Evolutionary conservation across 2,888 invertebrate species (phyloP).

Genomic region (Aproaerema taeniolella): DNA sequence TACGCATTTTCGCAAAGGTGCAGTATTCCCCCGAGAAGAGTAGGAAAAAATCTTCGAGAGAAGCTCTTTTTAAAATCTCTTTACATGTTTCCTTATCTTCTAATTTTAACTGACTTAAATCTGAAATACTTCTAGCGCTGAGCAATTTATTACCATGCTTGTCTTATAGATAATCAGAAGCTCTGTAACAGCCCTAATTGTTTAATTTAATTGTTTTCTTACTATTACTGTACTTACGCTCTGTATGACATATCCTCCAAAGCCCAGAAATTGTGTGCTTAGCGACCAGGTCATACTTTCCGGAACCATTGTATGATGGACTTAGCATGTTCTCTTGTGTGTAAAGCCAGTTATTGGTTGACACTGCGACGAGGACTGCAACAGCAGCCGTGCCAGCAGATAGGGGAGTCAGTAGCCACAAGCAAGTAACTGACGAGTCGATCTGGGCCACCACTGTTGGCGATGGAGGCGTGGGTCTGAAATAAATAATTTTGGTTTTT

Average conservation of each 20-base stretch:
- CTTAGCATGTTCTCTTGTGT: constrained; percentile 92
- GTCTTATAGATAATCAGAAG: too few relatives aligned
- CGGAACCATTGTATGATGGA: constrained; percentile 86
- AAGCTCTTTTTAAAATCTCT: too few relatives aligned
- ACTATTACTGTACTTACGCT: constrained; percentile 79
- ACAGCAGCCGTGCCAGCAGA: constrained; percentile 84
- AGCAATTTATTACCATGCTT: too few relatives aligned
- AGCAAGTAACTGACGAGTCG: constrained; percentile 79
- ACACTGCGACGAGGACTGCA: constrained; percentile 84
- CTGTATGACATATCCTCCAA: constrained; percentile 88
- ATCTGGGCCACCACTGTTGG: constrained; percentile 67
- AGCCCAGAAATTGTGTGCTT: constrained; percentile 89
- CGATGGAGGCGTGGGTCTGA: constrained; percentile 66
- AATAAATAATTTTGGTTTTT: too few relatives aligned
- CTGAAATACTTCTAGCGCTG: too few relatives aligned
- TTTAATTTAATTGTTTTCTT: neutral
- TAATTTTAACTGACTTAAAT: too few relatives aligned
- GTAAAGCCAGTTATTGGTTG: constrained; percentile 90
- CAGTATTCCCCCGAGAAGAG: neutral
- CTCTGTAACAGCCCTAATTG: neutral
- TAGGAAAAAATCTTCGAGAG: too few relatives aligned
- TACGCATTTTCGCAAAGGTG: too few relatives aligned
- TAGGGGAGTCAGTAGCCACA: constrained; percentile 80
- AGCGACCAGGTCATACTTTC: constrained; percentile 81
- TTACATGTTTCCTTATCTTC: too few relatives aligned